phyloP scores from a whole-genome alignment of 2,113 vertebrate genomes.

The Oxyruncus cristatus region DNA sequence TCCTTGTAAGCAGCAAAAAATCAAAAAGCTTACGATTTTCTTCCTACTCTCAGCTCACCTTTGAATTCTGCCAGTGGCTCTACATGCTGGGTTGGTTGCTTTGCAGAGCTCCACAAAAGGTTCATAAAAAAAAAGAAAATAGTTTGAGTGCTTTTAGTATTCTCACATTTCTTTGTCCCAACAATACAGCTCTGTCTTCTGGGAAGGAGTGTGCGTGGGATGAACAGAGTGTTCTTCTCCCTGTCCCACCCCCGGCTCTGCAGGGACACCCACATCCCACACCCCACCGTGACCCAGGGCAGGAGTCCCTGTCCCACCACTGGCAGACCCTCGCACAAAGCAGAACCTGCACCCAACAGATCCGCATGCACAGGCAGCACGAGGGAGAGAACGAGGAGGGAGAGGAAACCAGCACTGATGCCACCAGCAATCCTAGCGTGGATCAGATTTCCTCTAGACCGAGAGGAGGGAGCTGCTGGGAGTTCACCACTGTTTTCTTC shows the following conservation, averaged over 20 bases:
- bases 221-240: background rate
- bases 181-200: conserved; percentile 61
- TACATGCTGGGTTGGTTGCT: background rate
- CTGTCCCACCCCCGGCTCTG: background rate
- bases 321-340: background rate
- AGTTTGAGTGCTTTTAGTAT: conserved; percentile 45
- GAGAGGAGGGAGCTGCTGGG: background rate
- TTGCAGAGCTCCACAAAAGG: background rate
- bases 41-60: background rate
- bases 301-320: background rate
- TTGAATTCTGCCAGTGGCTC: background rate
- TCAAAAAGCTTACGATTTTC: background rate
- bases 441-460: background rate
- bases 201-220: background rate
- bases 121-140: background rate
- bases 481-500: background rate
- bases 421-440: background rate
- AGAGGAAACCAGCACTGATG: background rate
- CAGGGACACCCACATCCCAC: background rate
- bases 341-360: background rate
- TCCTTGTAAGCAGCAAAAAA: background rate
- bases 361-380: fast-evolving
- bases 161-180: conserved; percentile 22
- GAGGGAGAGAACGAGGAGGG: background rate
- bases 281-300: background rate